Percentiles rank a stretch among this genome's conserved stretches.
These are phyloP conservation scores for Hippoglossus hippoglossus DNA, from an alignment of 2,797 vertebrate species.

Conservation along the genomic window DNA sequence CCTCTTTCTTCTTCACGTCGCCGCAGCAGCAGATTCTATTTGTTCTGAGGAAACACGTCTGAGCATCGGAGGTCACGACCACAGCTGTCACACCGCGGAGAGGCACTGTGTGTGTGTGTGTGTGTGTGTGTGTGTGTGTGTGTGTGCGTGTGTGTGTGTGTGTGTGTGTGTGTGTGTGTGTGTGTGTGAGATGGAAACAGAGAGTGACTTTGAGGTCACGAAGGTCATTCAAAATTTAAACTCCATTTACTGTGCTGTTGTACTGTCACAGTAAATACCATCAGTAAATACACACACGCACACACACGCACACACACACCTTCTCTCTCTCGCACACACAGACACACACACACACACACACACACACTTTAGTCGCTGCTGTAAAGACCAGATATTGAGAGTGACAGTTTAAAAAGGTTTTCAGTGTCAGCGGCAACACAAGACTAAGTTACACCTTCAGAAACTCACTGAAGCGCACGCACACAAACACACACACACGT, in stretches of 20 bases:
- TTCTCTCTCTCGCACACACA: slow-evolving; percentile 14
- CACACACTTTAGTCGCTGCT: slow-evolving; percentile 23
- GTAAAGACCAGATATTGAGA: slow-evolving; percentile 57
- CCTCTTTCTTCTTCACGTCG: background rate
- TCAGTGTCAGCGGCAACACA: slow-evolving; percentile 43
- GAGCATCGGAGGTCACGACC: slow-evolving; percentile 65
- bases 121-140: slow-evolving; percentile 12
- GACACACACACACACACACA: slow-evolving; percentile 26
- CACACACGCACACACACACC: slow-evolving; percentile 24
- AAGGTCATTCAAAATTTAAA: slow-evolving; percentile 63
- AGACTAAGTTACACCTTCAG: slow-evolving; percentile 54
- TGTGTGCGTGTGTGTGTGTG: background rate
- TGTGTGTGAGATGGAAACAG: slow-evolving; percentile 15
- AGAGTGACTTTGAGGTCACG: slow-evolving; percentile 48
- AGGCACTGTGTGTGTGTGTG: slow-evolving; percentile 1
- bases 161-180: slow-evolving; percentile 1
- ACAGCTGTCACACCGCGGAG: slow-evolving; percentile 61
- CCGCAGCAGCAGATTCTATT: slow-evolving; percentile 42
- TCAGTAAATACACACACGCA: slow-evolving; percentile 44
- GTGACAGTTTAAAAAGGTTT: slow-evolving; percentile 76
- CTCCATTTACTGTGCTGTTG: slow-evolving; percentile 55
- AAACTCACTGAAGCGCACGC: slow-evolving; percentile 31
- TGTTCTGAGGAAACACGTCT: slow-evolving; percentile 45
- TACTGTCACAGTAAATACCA: slow-evolving; percentile 45
- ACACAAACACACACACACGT: slow-evolving; percentile 19